Evolutionary conservation across 2,113 vertebrate species (phyloP), one percentile per base, ranked within the genome.

Genomic region (Pelodiscus sinensis): DNA sequence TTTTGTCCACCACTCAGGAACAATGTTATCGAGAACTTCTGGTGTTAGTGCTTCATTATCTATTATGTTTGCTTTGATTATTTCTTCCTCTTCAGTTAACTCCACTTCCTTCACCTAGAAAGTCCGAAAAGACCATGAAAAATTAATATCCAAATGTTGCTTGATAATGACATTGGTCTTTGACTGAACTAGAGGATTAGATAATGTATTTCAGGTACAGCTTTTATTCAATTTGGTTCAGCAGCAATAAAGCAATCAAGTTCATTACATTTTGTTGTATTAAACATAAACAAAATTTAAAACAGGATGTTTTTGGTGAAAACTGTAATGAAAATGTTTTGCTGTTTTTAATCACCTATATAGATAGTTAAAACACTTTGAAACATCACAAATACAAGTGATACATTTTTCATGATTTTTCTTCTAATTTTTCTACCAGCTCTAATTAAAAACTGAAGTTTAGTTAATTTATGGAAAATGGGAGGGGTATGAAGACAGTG

Each of bases 1-100:
- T 91, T 98, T 96, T 91, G 97, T 96, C 99, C 99, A 99, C 98
- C 98, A 99, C 9, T 98, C 98, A 89, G 82, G 93, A 85, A 99
- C 89, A 85, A 99, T 94, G 55, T 87, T 96, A 78, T 99, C 98
- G 86, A 99, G 97, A 81, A 99, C 95, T 93, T 98, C 97, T 50
- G 94, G 29, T 86, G 98, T 97, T 62, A 99, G 88, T 75, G 98
- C 90, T 3, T 94, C 94, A 93, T 97, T 97, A 81, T 98, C 94
- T 60, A 90, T 91, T 79, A 99, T 89, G 94, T 98, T 99, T 79
- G 97, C 95, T 91, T 97, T 99, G 92, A 99, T 99, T 87, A 97
- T 97, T 86, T 98, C 96, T 97, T 99, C 99, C 73, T 99, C 98
- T 44, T 98, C 95, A 80, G 98, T 99, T 94, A 99, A 96, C 11